Percentiles rank a stretch among this genome's conserved stretches.
These are phyloP conservation scores for Drosophila merina DNA, from an alignment of 2,888 invertebrate genomes.

Conservation along the genomic window DNA sequence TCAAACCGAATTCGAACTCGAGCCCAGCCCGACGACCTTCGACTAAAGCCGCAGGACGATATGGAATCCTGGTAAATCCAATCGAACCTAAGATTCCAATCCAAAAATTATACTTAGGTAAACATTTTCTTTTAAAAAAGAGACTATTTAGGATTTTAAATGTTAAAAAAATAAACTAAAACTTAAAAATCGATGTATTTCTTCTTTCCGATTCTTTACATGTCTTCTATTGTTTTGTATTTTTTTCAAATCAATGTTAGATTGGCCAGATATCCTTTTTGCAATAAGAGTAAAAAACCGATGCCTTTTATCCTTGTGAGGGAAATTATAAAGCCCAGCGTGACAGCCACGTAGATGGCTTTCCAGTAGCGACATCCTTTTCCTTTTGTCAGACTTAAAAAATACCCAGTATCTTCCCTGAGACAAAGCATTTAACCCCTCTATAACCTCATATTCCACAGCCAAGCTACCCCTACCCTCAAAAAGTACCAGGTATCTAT, in stretches of 20 bases:
- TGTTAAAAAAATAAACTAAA: no score
- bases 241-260: background rate
- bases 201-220: no score
- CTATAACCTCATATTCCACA: no score
- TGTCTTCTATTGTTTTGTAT: no score
- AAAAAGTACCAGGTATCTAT: background rate
- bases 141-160: no score
- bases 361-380: constrained; percentile 22
- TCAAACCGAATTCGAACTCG: constrained; percentile 8
- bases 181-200: no score
- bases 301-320: background rate
- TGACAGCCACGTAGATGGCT: constrained; percentile 61
- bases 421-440: background rate
- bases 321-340: constrained; percentile 8
- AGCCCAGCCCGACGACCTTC: constrained; percentile 40
- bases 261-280: background rate
- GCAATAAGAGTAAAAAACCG: background rate
- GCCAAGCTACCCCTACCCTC: no score
- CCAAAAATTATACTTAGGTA: background rate
- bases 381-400: background rate
- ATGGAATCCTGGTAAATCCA: constrained; percentile 48
- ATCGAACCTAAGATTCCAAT: constrained; percentile 1
- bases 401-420: background rate
- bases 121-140: background rate
- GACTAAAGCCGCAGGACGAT: constrained; percentile 55